Conservation (phyloP, 2,113 vertebrate species). For the Saguinus midas region DNA sequence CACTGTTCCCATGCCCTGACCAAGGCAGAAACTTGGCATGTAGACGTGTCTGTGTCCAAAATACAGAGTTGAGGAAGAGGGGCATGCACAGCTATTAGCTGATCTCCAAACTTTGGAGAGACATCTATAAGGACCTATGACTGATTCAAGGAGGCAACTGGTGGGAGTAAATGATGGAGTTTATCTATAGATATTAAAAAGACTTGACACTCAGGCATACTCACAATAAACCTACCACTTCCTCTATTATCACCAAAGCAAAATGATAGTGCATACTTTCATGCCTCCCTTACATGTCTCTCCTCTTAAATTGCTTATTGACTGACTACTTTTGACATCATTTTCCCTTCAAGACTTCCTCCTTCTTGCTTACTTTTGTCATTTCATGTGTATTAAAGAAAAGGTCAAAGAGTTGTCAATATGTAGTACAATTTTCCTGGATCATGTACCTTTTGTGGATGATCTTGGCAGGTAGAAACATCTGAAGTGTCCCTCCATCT, state of each 20-base stretch:
- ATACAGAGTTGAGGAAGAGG: background rate
- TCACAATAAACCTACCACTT: background rate
- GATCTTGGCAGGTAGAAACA: background rate
- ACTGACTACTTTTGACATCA: background rate
- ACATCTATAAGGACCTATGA: background rate
- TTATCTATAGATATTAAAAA: background rate
- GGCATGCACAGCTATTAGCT: background rate
- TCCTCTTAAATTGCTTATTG: background rate
- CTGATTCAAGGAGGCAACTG: background rate
- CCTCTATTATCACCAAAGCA: background rate
- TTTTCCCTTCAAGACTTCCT: background rate
- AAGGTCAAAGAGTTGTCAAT: background rate
- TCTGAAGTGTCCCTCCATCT: background rate
- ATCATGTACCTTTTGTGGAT: background rate
- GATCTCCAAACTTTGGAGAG: background rate
- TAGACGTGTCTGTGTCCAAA: background rate
- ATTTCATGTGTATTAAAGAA: background rate
- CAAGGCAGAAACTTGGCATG: background rate
- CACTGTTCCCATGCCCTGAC: background rate
- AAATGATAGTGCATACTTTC: background rate
- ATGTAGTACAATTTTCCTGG: background rate
- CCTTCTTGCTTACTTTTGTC: background rate
- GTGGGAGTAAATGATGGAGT: background rate
- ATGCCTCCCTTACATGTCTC: background rate
- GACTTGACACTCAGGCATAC: background rate